Evolutionary conservation across 2,888 invertebrate species (phyloP), one percentile per base, ranked within the genome.

Genomic region (Hirtodrosophila alboralis): DNA sequence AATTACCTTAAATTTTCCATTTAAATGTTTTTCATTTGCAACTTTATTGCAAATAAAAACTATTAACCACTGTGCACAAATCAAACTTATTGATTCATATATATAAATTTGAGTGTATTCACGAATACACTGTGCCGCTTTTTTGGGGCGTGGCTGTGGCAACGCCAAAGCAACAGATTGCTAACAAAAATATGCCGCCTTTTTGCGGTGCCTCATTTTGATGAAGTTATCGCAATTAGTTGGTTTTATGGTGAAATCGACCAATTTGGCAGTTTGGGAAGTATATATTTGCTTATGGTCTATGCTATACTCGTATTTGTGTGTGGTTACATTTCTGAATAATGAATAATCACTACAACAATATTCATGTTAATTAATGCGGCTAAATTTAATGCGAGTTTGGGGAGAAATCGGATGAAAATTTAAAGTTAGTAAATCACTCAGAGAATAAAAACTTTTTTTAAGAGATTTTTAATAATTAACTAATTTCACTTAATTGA

Each of bases 181-280:
- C 48, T 26, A 30, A 38, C 30, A 34, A 41, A 37, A 23, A 14
- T 41, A n/a, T 27, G n/a, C 44, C 40, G 33, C 49, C 51, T 52
- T 38, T 26, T 33, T 57, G 48, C 18, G 44, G 13, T 40, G 23
- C 23, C 37, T 49, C 41, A 61, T 66, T 30, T 48, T 71, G 54
- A 62, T 71, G 47, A 72, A 72, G 71, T 63, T 57, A 62, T 43
- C 51, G 59, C 64, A 64, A 72, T 72, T 72, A 54, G 63, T 58
- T 57, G 51, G 27, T 47, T 56, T n/a, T 48, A 23, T 44, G 51
- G 51, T 47, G 57, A 59, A 63, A 60, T 62, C 47, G 30, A 6
- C 47, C 45, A 60, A 68, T 40, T 67, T 57, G 57, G 53, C 14
- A 30, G 41, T 48, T 12, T 40, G 63, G 68, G 54, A 72, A 72